Conservation (phyloP, 2,797 vertebrate genomes). For the Crenichthys baileyi region DNA sequence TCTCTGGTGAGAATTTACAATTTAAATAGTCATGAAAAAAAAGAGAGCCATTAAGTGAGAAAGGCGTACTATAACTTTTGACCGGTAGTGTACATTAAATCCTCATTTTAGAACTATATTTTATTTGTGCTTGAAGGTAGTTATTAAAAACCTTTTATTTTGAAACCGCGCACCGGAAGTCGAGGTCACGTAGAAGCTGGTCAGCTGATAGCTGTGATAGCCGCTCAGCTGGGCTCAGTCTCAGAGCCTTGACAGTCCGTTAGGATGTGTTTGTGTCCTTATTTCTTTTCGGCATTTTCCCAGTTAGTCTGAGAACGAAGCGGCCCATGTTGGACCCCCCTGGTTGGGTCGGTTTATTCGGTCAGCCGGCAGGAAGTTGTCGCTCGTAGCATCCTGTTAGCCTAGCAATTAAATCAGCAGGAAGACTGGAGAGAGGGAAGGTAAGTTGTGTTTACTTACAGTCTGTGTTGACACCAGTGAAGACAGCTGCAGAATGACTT, state of each 20-base stretch:
- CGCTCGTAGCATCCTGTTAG: constrained; percentile 44
- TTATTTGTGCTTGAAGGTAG: too few relatives aligned
- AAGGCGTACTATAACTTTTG: too few relatives aligned
- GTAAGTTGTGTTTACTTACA: constrained; percentile 29
- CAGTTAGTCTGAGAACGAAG: rapidly evolving
- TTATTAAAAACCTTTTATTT: constrained; percentile 19
- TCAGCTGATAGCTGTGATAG: constrained; percentile 33
- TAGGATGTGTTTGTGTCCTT: not conserved
- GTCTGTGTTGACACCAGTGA: not conserved
- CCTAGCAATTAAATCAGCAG: constrained; percentile 41
- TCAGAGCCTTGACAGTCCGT: not conserved
- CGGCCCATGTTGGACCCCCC: constrained; percentile 15
- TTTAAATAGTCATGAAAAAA: too few relatives aligned
- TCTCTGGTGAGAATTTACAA: too few relatives aligned
- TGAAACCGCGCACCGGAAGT: rapidly evolving
- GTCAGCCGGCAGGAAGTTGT: not conserved
- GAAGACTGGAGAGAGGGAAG: constrained; percentile 11
- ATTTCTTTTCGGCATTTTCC: not conserved
- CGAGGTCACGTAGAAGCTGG: not conserved
- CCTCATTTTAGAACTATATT: not conserved
- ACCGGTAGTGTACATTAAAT: too few relatives aligned
- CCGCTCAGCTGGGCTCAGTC: not conserved
- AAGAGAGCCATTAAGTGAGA: too few relatives aligned
- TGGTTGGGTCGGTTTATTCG: not conserved
- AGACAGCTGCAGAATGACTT: rapidly evolving